These are phyloP conservation scores for Tetragonula carbonaria DNA, from an alignment of 2,888 invertebrate genomes.

Conservation along the genomic window DNA sequence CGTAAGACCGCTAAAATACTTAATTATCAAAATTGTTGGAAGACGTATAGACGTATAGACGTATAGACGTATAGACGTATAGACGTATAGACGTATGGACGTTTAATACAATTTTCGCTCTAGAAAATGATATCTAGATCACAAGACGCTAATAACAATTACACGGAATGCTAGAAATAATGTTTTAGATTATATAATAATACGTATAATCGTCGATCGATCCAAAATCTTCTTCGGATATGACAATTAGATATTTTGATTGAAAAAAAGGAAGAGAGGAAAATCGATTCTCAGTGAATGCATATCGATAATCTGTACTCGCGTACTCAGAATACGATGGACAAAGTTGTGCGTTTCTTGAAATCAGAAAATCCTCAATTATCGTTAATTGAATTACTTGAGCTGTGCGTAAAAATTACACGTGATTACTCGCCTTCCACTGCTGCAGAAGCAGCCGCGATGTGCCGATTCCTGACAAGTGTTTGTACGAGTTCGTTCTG, in stretches of 20 bases:
- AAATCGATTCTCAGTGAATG: background rate
- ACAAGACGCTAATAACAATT: background rate
- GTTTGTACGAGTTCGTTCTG: conserved; percentile 72
- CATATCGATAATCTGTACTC: background rate
- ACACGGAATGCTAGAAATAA: background rate
- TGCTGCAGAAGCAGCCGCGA: conserved; percentile 81
- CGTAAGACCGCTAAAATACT: background rate
- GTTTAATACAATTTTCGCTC: background rate
- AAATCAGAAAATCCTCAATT: background rate
- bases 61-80: too few species aligned
- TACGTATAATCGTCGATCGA: background rate
- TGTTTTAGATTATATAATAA: conserved; percentile 57
- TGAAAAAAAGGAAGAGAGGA: background rate
- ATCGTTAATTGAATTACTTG: background rate
- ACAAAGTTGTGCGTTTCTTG: background rate
- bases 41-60: too few species aligned
- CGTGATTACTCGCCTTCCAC: conserved; percentile 79
- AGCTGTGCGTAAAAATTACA: background rate
- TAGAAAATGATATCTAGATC: background rate
- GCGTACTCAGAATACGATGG: background rate
- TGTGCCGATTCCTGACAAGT: conserved; percentile 81
- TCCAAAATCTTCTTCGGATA: background rate
- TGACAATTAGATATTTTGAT: background rate
- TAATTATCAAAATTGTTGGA: background rate
- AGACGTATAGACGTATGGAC: too few species aligned